Base-by-base conservation (phyloP, 2,797 vertebrate species). In the Enteromius paludinosus region DNA sequence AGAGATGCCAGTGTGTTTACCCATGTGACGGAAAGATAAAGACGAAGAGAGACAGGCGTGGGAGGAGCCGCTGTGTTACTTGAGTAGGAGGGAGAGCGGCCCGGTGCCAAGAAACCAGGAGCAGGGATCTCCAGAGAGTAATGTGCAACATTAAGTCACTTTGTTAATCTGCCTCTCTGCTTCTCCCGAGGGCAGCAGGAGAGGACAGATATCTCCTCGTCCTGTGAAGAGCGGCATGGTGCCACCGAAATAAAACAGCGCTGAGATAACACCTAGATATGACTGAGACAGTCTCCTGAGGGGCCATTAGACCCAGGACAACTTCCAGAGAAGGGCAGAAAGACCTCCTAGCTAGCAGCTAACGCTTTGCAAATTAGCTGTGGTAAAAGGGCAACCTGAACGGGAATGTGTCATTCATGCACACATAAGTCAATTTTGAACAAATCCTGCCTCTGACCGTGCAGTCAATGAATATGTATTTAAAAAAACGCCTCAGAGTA, bases 21-120 rank as follows among this genome's bases (percentile, higher is more conserved):
- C 61, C 80, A 82, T 75, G 80, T 87, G 84, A 79, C 62, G 47
- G 78, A 82, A 71, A 80, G 69, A 85, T 87, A 86, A 84, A 88
- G 85, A 86, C 66, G 10, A 77, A 81, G 74, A 87, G 52, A 84
- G 72, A 76, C 73, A 79, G 64, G 47, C 56, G 25, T 45, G 28
- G 49, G 41, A 45, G 62, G 38, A 68, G 78, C 52, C 25, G 62
- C 56, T 73, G 23, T 38, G 72, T 73, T 82, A 47, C 74, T 77
- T 47, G 56, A 77, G 59, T 20, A 47, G 62, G 77, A 68, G 30
- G 77, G 64, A 30, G 77, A n/a, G 30, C 20, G 30, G 65, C 65
- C 49, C 30, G 23, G 73, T 59, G 81, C 52, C 59, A 78, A 41
- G 54, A 83, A 83, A 65, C 68, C 59, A 79, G 38, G 73, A 61